phyloP scores from a whole-genome alignment of 2,888 invertebrate genomes.

The Baccha elongata region DNA sequence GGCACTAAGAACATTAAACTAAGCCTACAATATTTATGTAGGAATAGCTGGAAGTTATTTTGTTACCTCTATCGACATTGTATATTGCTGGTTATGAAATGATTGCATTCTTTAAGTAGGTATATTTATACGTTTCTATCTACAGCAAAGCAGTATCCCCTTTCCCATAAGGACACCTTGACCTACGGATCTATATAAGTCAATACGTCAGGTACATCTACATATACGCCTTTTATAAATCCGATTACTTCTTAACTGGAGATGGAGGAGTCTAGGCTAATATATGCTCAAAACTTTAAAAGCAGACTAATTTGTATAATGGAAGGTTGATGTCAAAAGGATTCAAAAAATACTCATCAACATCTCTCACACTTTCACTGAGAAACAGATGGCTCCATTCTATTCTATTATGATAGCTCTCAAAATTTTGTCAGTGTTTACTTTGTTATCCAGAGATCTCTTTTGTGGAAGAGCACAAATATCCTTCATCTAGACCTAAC shows the following conservation, averaged over 20 bases:
- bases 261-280: slow-evolving; percentile 8
- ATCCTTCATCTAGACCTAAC: slow-evolving; percentile 42
- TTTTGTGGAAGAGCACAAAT: slow-evolving; percentile 45
- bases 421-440: slow-evolving; percentile 56
- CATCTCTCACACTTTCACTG: slow-evolving; percentile 18
- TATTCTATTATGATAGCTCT: slow-evolving; percentile 52
- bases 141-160: no score
- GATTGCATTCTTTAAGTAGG: no score
- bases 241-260: slow-evolving; percentile 28
- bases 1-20: no score
- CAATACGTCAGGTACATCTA: background rate
- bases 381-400: background rate
- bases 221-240: background rate
- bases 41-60: no score
- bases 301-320: slow-evolving; percentile 72
- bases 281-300: slow-evolving; percentile 40
- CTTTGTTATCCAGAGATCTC: slow-evolving; percentile 64
- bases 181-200: no score
- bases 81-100: no score
- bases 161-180: no score
- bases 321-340: slow-evolving; percentile 59
- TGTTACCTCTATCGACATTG: no score
- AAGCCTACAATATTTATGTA: no score
- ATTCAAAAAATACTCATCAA: slow-evolving; percentile 23
- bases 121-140: no score